Conservation (phyloP, 2,797 vertebrate genomes). For the Hybognathus amarus region DNA sequence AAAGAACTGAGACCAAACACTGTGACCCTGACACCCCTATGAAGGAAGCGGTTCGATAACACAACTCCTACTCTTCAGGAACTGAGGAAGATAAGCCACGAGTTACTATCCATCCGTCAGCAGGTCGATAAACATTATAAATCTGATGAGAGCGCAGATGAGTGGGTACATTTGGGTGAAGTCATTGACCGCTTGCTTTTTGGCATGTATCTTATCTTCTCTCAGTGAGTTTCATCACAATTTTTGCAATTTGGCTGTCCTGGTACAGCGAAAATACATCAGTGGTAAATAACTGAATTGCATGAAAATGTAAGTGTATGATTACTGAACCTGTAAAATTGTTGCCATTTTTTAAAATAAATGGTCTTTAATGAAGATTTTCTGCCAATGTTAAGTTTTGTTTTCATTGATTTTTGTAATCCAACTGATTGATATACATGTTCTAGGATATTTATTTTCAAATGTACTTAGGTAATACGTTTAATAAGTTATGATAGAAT, state of each 20-base stretch:
- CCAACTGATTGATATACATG: not conserved
- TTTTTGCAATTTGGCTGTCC: slow-evolving; percentile 17
- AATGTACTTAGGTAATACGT: not conserved
- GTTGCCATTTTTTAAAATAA: not conserved
- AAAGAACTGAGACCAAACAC: not conserved
- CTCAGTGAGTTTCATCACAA: slow-evolving; percentile 12
- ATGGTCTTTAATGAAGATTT: not conserved
- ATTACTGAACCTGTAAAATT: not conserved
- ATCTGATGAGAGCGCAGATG: not conserved
- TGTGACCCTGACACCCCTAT: not conserved
- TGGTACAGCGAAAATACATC: not conserved
- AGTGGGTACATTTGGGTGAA: slow-evolving; percentile 26
- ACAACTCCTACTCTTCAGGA: not conserved
- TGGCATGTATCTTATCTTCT: slow-evolving; percentile 3
- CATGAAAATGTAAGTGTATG: not conserved
- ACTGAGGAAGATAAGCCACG: slow-evolving; percentile 11
- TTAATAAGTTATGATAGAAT: not conserved
- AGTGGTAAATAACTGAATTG: not conserved
- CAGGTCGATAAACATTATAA: slow-evolving; percentile 18
- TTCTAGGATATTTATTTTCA: not conserved
- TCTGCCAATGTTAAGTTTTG: not conserved
- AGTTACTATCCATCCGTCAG: slow-evolving; percentile 10
- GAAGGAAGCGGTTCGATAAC: not conserved
- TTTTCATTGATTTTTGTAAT: not conserved
- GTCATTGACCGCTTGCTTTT: slow-evolving; percentile 37